Conservation (phyloP, 2,797 vertebrate species). For the Falco naumanni region DNA sequence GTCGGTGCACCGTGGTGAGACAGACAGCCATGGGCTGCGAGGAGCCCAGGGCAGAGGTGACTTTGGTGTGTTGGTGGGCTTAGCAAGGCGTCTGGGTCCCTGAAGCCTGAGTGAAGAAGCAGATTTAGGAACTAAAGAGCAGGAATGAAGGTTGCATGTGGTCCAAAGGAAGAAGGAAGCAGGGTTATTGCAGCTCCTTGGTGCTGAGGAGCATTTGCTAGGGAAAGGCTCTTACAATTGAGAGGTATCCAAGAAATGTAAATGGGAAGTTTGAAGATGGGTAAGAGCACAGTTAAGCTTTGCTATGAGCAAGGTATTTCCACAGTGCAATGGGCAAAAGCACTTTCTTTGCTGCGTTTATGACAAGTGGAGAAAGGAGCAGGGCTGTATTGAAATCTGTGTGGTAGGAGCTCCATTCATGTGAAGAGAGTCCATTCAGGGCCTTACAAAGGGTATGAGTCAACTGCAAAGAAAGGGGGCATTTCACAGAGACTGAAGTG, state of each 20-base stretch:
- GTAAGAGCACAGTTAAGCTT: background rate
- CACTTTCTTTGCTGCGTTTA: background rate
- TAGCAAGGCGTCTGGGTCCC: background rate
- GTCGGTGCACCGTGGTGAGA: accelerated
- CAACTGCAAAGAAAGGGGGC: slow-evolving; percentile 49
- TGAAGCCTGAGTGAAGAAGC: background rate
- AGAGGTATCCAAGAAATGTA: background rate
- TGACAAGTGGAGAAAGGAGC: background rate
- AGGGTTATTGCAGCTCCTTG: background rate
- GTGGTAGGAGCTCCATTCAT: slow-evolving; percentile 2
- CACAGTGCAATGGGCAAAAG: background rate
- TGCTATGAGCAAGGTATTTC: background rate
- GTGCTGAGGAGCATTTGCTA: no score
- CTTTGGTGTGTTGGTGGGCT: background rate
- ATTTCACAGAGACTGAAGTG: slow-evolving; percentile 60
- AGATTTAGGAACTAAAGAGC: background rate
- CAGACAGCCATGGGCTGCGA: accelerated
- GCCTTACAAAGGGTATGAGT: slow-evolving; percentile 42
- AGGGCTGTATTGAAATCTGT: background rate
- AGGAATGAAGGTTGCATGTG: background rate
- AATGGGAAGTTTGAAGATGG: background rate
- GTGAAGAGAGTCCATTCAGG: slow-evolving; percentile 14
- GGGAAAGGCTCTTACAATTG: background rate
- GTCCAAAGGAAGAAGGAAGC: background rate
- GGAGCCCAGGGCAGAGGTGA: background rate